Base-by-base conservation (phyloP, 2,888 invertebrate species). In the Hypomecis punctinalis region DNA sequence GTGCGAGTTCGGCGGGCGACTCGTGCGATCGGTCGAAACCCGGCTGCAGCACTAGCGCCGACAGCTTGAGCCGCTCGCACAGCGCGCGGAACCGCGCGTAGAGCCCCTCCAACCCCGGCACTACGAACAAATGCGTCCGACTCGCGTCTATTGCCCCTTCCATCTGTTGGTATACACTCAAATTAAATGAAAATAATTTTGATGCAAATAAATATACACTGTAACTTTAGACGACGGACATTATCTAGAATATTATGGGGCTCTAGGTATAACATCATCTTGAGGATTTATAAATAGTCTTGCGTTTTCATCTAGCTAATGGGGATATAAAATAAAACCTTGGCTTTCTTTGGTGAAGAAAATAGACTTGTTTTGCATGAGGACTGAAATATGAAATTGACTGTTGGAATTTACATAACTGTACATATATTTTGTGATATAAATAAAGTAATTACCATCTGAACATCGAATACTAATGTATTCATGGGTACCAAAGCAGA, bases 21-120 rank as follows among this genome's bases (percentile, higher is more conserved):
- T 84, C 85, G 7, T 74, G 40, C 0, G 73, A 75, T 0, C 56
- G 58, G 36, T 86, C 82, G 1, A 85, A 61, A 0, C 83, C 84
- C 0, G 83, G 83, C 61, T 88, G 88, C 56, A 89, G 67, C 0
- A 83, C 84, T 0, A 86, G 33, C 0, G 86, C 83, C 0, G 80
- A 77, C 52, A 88, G 10, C 69, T 86, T 84, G 10, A 86, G 71
- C 0, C 82, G 75, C 66, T 81, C 76, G 47, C 83, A 82, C 23
- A 86, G 43, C 4, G 35, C 46, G 0, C 61, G 67, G 73, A 88
- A 87, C 39, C 80, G 71, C 23, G 71, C 67, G 48, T 83, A 67
- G 42, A 83, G 79, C 0, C 86, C 86, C 63, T 88, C 87, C 23
- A 86, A 59, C 0, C 88, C 88, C 0, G 88, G 87, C 11, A 86